Conservation (phyloP, 2,888 invertebrate species). For the Periphyllus acericola region DNA sequence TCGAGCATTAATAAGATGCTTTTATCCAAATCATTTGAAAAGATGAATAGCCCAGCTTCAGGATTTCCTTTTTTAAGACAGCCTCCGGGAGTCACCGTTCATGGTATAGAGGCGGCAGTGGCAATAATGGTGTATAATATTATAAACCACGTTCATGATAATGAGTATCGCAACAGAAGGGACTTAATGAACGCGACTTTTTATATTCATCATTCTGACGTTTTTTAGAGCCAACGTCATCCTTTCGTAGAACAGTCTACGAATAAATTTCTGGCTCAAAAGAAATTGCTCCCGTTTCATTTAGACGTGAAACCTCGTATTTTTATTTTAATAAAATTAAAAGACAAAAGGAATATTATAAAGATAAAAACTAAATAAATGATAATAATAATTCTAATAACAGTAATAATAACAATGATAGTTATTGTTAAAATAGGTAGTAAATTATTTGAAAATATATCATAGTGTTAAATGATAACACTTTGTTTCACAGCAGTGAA, state of each 20-base stretch:
- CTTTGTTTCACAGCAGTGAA: no score
- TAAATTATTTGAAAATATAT: no score
- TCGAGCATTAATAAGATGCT: background rate
- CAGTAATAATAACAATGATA: no score
- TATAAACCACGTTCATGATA: conserved; percentile 49
- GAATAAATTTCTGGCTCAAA: conserved; percentile 27
- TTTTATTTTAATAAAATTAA: conserved; percentile 2
- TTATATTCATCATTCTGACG: conserved; percentile 54
- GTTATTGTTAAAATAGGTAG: no score
- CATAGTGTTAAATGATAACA: no score
- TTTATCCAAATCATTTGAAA: conserved; percentile 23
- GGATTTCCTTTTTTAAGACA: conserved; percentile 20
- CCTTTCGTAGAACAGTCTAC: background rate
- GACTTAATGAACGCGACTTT: conserved; percentile 52
- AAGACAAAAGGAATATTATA: background rate
- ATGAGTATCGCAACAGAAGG: conserved; percentile 51
- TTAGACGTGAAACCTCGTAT: conserved; percentile 2
- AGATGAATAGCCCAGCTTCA: conserved; percentile 6
- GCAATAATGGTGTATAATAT: conserved; percentile 22
- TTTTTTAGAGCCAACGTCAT: conserved; percentile 12
- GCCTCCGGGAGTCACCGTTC: background rate
- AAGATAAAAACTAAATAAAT: background rate
- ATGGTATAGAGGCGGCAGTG: background rate
- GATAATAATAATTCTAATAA: no score
- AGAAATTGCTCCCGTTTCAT: conserved; percentile 18